Evolutionary conservation across 1,140 invertebrate genomes (phyloP), one percentile per base, ranked within the genome.

Genomic region (Lucilia cuprina): DNA sequence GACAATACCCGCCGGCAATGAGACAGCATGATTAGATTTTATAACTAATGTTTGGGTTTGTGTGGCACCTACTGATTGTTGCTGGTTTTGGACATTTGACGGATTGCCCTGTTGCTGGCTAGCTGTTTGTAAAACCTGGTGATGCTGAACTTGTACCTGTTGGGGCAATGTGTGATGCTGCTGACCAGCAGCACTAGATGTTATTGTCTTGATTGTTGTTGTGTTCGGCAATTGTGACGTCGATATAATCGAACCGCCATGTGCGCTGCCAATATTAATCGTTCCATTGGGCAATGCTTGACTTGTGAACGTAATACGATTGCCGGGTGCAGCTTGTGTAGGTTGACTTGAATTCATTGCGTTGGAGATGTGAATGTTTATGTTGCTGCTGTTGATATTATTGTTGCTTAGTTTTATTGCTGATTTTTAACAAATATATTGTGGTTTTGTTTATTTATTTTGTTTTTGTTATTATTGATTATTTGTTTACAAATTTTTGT

Each of bases 251-350:
- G 86, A 86, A n/a, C 86, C 86, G 87, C 91, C 65, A 83, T 86
- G 78, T 84, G 86, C 13, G 84, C 85, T 87, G 30, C 86, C 85
- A 92, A 91, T 86, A 90, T 91, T 86, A 91, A 90, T 87, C 85
- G 92, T 93, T 87, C 94, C 92, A 92, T 94, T 94, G 85, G 93
- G 91, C 86, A 94, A 86, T 85, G 92, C 91, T 89, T 93, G 92
- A 84, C 91, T 91, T 65, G 92, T 90, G 87, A 93, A 93, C 47
- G 92, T 91, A 74, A 93, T 92, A 84, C 92, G 89, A 86, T 90
- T 91, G 60, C 88, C 87, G 74, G 80, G 70, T 41, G 86, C 85
- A 35, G 74, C 60, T 77, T 86, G 84, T 77, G 88, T 86, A 84
- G 87, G 85, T 85, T 90, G 89, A 85, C 88, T 90, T 80, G 86